Evolutionary conservation across 64 coral and sea anemone species (phyloP), one percentile per base, ranked within the genome.

Genomic region (Actinia equina): DNA sequence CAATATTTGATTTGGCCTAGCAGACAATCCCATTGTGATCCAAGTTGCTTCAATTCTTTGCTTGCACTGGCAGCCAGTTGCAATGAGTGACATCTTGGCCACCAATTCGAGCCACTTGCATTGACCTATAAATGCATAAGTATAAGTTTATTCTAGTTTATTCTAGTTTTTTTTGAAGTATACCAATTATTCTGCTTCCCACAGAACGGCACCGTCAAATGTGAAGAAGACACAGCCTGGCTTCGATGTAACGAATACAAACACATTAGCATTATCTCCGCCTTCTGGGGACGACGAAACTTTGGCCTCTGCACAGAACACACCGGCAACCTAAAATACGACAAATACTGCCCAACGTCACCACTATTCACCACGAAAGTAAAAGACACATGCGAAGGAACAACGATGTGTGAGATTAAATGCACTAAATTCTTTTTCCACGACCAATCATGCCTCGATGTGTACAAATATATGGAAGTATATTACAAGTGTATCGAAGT

Each of bases 401-500:
- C 97, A 10, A 99, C 97, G 54, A 99, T 99, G 97, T 99, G 97
- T 62, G 97, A 99, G 85, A 92, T 99, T 67, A 92, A 86, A 90
- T 95, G 93, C 93, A 99, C 97, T 37, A 99, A 99, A 85, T 89
- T 95, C 85, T 99, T 99, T 84, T 99, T 99, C 86, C 52, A 95
- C 83, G 97, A 99, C 53, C 5, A 95, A 83, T 82, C 77, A 61
- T 99, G 97, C 83, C 22, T 26, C 5, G 93, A 99, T 23, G 89
- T 93, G 57, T 99, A 99, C 97, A 99, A 99, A 87, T 99, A 99
- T 92, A n/a, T 99, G 80, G 97, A 99, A 42, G 97, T 99, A 30
- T 99, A 99, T 88, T 99, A 99, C 93, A 99, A 99, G 90, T 99
- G 97, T 88, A 95, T 99, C 83, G 97, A 99, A 71, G 97, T 99